Evolutionary conservation across 2,888 invertebrate species (phyloP).

Genomic region (Corythucha ciliata): DNA sequence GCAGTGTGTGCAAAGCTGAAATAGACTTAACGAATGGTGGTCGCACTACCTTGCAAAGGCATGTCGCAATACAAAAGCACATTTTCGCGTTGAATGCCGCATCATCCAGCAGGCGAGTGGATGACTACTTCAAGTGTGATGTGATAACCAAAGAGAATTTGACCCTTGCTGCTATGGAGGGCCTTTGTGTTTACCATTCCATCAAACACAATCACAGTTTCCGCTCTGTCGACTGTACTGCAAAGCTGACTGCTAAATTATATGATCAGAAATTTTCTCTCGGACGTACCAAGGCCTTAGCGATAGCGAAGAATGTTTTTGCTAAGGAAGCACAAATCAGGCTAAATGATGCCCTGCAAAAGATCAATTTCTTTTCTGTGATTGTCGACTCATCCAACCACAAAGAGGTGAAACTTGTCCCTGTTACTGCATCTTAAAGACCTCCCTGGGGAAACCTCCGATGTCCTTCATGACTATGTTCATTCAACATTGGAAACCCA

Average conservation of each 20-base stretch:
- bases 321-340: conserved; percentile 21
- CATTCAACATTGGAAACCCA: neutral
- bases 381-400: conserved; percentile 29
- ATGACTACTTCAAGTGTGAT: too few species aligned
- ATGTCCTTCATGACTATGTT: conserved; percentile 3
- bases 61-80: neutral
- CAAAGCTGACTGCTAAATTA: too few species aligned
- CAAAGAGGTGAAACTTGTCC: conserved; percentile 24
- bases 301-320: conserved; percentile 26
- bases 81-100: conserved; percentile 2
- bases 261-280: too few species aligned
- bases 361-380: conserved; percentile 21
- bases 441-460: conserved; percentile 20
- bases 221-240: too few species aligned
- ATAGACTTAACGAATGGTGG: neutral
- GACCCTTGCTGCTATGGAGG: too few species aligned
- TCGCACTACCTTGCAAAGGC: conserved; percentile 1
- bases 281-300: too few species aligned
- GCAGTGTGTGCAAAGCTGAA: conserved; percentile 6
- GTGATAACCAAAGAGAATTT: too few species aligned
- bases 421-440: conserved; percentile 21
- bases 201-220: too few species aligned
- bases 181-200: too few species aligned
- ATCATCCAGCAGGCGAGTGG: too few species aligned
- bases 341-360: conserved; percentile 20